These are phyloP conservation scores for Scophthalmus maximus DNA, from an alignment of 2,113 vertebrate species.

Conservation along the genomic window DNA sequence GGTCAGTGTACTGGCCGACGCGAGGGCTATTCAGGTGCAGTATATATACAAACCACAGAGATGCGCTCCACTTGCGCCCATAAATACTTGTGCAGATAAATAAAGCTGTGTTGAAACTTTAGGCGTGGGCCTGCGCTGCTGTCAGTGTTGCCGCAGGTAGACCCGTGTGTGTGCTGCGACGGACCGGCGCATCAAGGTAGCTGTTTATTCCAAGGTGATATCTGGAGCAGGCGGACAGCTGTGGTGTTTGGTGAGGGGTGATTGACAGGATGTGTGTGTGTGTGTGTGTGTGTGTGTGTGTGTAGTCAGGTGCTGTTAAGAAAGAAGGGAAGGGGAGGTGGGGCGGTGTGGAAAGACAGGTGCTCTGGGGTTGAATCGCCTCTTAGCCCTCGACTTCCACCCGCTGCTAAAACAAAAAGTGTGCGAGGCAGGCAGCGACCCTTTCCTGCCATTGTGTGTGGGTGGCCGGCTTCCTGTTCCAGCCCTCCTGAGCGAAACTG, in stretches of 20 bases:
- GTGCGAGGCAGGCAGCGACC: slow-evolving; percentile 72
- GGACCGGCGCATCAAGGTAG: slow-evolving; percentile 31
- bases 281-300: slow-evolving; percentile 59
- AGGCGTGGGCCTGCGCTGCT: slow-evolving; percentile 35
- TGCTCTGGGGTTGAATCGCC: slow-evolving; percentile 70
- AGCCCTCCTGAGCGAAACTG: slow-evolving; percentile 55
- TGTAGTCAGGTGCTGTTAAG: slow-evolving; percentile 26
- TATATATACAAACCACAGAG: slow-evolving; percentile 53
- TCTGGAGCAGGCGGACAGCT: slow-evolving; percentile 60
- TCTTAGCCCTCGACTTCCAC: slow-evolving; percentile 48
- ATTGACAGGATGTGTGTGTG: slow-evolving; percentile 66
- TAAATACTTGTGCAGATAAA: slow-evolving; percentile 70
- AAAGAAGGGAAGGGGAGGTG: not conserved
- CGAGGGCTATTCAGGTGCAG: slow-evolving; percentile 57
- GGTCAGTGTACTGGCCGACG: slow-evolving; percentile 49
- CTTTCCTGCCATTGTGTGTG: slow-evolving; percentile 80
- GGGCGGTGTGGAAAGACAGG: slow-evolving; percentile 69
- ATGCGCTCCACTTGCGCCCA: slow-evolving; percentile 60
- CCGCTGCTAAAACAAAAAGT: slow-evolving; percentile 70
- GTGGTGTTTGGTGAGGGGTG: slow-evolving; percentile 46
- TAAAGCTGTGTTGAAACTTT: slow-evolving; percentile 67
- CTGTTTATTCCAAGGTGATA: slow-evolving; percentile 56
- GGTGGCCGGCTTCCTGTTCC: slow-evolving; percentile 64
- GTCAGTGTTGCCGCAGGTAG: slow-evolving; percentile 56
- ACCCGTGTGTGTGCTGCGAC: slow-evolving; percentile 27